These are phyloP conservation scores for Pituophis catenifer DNA, from an alignment of 2,113 vertebrate species.

Conservation along the genomic window DNA sequence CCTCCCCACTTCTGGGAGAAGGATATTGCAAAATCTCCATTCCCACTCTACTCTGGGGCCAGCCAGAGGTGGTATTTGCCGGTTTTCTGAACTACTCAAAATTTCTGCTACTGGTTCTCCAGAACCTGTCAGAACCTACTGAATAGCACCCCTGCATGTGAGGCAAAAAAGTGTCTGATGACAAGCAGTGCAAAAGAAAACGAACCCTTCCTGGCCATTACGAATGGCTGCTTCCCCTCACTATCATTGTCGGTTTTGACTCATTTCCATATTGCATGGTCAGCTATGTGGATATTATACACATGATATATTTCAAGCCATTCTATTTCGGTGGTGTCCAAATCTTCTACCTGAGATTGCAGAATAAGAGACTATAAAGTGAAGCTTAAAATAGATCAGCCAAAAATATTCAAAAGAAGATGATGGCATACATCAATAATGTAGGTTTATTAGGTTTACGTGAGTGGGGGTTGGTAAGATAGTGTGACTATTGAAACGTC, in stretches of 20 bases:
- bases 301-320: background rate
- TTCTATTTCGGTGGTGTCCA: background rate
- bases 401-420: background rate
- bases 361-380: background rate
- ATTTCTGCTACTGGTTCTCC: no score
- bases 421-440: background rate
- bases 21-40: no score
- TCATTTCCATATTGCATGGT: background rate
- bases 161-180: background rate
- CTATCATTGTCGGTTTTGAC: background rate
- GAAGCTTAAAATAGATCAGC: background rate
- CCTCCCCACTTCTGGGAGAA: no score
- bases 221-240: background rate
- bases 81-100: no score
- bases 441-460: background rate
- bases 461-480: background rate
- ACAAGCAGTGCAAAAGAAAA: background rate
- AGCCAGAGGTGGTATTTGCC: no score
- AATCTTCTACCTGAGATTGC: background rate
- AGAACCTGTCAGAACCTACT: no score
- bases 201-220: background rate
- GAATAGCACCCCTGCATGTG: no score
- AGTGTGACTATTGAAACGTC: background rate
- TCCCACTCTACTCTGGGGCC: no score
- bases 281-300: background rate